These are phyloP conservation scores for Tetragnatha versicolor DNA, from an alignment of 1,140 invertebrate species.

Conservation along the genomic window DNA sequence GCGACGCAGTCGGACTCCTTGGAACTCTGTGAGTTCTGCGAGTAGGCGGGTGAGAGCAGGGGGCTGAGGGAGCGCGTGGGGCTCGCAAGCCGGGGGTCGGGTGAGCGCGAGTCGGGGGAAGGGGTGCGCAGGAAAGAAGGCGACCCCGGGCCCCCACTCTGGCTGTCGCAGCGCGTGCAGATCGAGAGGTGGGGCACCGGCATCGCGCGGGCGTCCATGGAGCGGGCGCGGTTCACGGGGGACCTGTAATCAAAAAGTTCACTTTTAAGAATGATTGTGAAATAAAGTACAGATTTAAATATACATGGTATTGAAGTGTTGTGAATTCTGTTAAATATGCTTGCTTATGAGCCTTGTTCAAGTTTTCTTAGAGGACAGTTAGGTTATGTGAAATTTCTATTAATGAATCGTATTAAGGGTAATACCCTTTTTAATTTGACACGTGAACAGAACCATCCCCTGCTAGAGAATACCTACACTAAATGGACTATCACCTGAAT, in stretches of 20 bases:
- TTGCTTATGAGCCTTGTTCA: no score
- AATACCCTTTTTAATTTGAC: no score
- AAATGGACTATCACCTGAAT: no score
- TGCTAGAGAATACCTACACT: no score
- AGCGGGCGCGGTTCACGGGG: constrained; percentile 49
- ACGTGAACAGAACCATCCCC: no score
- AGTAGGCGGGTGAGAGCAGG: constrained; percentile 47
- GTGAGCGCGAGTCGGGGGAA: constrained; percentile 34
- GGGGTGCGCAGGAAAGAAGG: constrained; percentile 40
- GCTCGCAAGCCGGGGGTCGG: constrained; percentile 34
- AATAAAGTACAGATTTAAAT: no score
- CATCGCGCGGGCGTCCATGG: constrained; percentile 54
- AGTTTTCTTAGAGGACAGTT: no score
- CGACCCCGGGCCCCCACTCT: constrained; percentile 13
- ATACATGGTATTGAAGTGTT: no score
- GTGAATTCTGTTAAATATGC: no score
- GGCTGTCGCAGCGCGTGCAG: constrained; percentile 36
- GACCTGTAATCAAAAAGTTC: constrained; percentile 40
- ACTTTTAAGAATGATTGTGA: no score
- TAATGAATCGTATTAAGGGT: no score
- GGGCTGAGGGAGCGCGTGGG: constrained; percentile 50
- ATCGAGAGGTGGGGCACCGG: constrained; percentile 45
- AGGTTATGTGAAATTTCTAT: no score
- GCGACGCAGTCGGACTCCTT: constrained; percentile 31
- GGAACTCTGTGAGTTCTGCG: constrained; percentile 40